Base-by-base conservation (phyloP, 2,888 invertebrate genomes). In the Diachrysia chrysitis region DNA sequence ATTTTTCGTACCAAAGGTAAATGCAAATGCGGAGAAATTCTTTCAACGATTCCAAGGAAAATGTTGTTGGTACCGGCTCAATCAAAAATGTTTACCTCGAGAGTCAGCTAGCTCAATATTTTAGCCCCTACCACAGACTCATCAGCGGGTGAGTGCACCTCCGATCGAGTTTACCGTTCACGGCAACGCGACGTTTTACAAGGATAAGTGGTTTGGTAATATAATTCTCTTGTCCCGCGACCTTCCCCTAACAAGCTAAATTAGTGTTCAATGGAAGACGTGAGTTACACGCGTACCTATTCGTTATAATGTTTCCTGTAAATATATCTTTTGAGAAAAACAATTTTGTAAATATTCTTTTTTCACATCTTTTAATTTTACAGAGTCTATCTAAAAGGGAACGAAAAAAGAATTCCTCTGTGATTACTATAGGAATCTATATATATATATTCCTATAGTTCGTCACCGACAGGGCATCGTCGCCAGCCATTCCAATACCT, bases 1-100 rank as follows among this genome's bases (percentile, higher is more conserved):
- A 82, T 84, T 83, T 83, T 74, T 75, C 78, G 70, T 83, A 76
- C 71, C 79, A 82, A 81, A 79, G 75, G 77, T 82, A 82, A 76
- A 85, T 86, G 84, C 83, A 86, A 88, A 87, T 85, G 73, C 74
- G 69, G 63, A 69, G 72, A 76, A 79, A 82, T 82, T 84, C 78
- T 83, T 83, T 82, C 81, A 77, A 79, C 75, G 71, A 82, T 82
- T 85, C 83, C 79, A 76, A 85, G 84, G 80, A 83, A 87, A 86
- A 84, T 78, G 81, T 82, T 81, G 82, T 71, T 80, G 80, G 84
- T 84, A 82, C 83, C 69, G 83, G 83, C 84, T 89, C 88, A 90
- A 92, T 91, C 90, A 91, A 91, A 92, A 90, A 90, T 91, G 87
- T 92, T 92, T 92, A 90, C 90, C 86, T 76, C 78, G 78, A 76